A percentile compares a stretch with the other conserved stretches of the same genome.
phyloP scores from a whole-genome alignment of 92 coral and sea anemone genomes.

The Montipora capitata region DNA sequence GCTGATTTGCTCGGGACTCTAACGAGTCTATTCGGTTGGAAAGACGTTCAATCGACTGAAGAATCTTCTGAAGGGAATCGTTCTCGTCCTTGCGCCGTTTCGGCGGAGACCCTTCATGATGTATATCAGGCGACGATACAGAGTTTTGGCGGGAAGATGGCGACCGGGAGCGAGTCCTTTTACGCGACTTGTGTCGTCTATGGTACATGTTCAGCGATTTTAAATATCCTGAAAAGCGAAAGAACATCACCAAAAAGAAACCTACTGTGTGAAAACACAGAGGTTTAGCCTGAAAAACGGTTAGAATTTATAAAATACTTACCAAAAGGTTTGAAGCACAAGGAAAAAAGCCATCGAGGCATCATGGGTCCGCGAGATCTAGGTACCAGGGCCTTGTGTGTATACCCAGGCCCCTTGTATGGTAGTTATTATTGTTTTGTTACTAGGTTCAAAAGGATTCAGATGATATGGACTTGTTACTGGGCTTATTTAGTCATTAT shows the following conservation, averaged over 20 bases:
- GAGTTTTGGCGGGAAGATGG: background rate
- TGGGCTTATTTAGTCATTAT: no score
- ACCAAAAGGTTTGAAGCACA: background rate
- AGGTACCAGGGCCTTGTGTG: background rate
- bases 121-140: background rate
- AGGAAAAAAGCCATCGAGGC: background rate
- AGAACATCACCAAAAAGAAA: no score
- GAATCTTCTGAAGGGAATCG: background rate
- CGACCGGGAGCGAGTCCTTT: background rate
- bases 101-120: background rate
- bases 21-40: background rate
- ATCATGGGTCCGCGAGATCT: background rate
- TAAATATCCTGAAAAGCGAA: no score
- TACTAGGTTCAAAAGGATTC: no score
- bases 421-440: no score
- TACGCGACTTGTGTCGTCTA: background rate
- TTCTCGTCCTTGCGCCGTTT: background rate
- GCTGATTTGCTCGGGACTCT: background rate
- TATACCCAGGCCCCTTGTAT: background rate
- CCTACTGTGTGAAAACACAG: no score
- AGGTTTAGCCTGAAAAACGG: no score
- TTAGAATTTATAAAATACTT: no score
- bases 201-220: no score
- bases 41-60: background rate
- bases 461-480: no score